Evolutionary conservation across 2,113 vertebrate genomes (phyloP).

Genomic region (Eulemur macaco): DNA sequence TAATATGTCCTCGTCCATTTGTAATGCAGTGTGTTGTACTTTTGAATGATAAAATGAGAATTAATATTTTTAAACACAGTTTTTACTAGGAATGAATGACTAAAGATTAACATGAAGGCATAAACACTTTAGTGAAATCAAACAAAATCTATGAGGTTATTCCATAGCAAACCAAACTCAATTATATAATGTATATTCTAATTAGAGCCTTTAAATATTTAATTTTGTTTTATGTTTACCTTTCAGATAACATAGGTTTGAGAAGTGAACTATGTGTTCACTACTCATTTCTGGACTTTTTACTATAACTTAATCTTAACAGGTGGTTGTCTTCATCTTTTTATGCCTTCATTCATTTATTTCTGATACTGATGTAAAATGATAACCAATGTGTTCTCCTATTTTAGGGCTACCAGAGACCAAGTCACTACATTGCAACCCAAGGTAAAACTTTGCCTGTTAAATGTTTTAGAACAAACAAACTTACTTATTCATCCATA

Average conservation of each 20-base stretch:
- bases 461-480: background rate
- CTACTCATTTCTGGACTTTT: conserved; percentile 74
- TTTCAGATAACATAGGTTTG: conserved; percentile 75
- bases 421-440: conserved; percentile 99
- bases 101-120: conserved; percentile 72
- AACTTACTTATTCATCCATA: background rate
- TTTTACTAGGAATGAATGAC: conserved; percentile 60
- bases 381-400: conserved; percentile 81
- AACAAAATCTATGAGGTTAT: conserved; percentile 61
- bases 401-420: conserved; percentile 97
- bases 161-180: conserved; percentile 52
- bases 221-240: conserved; percentile 53
- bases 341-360: conserved; percentile 82
- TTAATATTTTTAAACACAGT: conserved; percentile 53
- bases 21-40: conserved; percentile 63
- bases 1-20: conserved; percentile 69
- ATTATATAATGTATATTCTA: conserved; percentile 55
- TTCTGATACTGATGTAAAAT: conserved; percentile 63
- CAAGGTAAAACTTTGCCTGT: conserved; percentile 89
- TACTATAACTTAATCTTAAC: conserved; percentile 71
- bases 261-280: conserved; percentile 75
- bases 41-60: conserved; percentile 65
- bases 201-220: conserved; percentile 63
- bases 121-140: conserved; percentile 69
- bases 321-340: conserved; percentile 76